A percentile compares a stretch with the other conserved stretches of the same genome.
phyloP scores from a whole-genome alignment of 2,797 vertebrate species.

The Carapus acus region DNA sequence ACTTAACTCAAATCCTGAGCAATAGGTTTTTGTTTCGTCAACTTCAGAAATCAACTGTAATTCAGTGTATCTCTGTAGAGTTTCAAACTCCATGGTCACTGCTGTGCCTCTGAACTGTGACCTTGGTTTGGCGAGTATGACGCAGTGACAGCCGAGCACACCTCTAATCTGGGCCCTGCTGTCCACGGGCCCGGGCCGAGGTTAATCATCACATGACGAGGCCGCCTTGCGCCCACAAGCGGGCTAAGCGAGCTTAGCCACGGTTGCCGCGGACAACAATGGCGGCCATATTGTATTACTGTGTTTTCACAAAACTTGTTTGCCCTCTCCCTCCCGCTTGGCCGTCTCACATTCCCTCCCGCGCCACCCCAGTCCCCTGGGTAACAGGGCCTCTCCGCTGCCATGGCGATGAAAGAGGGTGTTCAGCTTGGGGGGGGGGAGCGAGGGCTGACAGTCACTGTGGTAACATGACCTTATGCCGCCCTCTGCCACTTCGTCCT shows the following conservation, averaged over 20 bases:
- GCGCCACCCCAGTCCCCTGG: slow-evolving; percentile 59
- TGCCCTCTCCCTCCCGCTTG: slow-evolving; percentile 62
- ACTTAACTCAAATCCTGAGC: too few relatives aligned
- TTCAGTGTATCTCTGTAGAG: too few relatives aligned
- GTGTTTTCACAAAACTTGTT: slow-evolving; percentile 71
- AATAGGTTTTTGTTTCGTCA: too few relatives aligned
- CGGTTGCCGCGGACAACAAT: slow-evolving; percentile 51
- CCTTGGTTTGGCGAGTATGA: background rate
- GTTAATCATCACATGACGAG: slow-evolving; percentile 53
- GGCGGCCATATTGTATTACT: slow-evolving; percentile 71
- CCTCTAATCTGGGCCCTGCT: slow-evolving; percentile 21
- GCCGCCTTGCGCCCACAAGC: slow-evolving; percentile 27
- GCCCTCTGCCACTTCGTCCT: slow-evolving; percentile 67
- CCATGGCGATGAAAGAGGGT: slow-evolving; percentile 73
- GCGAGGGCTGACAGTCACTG: slow-evolving; percentile 64
- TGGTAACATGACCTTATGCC: slow-evolving; percentile 70
- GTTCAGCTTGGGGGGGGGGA: slow-evolving; percentile 62
- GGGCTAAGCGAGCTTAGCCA: slow-evolving; percentile 21
- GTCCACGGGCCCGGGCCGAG: slow-evolving; percentile 26
- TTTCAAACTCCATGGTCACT: too few relatives aligned
- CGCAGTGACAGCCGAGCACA: slow-evolving; percentile 10
- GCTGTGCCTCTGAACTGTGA: too few relatives aligned
- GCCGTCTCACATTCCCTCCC: slow-evolving; percentile 65
- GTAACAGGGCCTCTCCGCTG: slow-evolving; percentile 67
- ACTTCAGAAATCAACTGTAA: too few relatives aligned